Conservation (phyloP, 2,113 vertebrate genomes). For the Thunnus maccoyii region DNA sequence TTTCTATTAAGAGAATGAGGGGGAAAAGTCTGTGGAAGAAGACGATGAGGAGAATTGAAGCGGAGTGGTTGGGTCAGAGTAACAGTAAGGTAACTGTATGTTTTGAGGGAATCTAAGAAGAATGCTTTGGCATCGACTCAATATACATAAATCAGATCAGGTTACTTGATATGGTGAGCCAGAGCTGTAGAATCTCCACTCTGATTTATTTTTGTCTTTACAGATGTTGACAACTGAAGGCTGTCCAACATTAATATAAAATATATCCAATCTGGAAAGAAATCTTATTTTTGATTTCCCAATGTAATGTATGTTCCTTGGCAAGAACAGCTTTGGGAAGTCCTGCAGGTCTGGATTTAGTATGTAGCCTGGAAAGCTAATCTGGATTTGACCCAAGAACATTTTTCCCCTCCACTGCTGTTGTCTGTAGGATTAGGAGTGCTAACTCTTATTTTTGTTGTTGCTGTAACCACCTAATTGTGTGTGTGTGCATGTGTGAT, state of each 20-base stretch:
- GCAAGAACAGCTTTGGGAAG: slow-evolving; percentile 15
- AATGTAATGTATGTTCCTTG: slow-evolving; percentile 21
- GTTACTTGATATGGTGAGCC: background rate
- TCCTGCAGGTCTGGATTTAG: slow-evolving; percentile 28
- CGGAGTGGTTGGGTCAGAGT: background rate
- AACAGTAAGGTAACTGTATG: background rate
- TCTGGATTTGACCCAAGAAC: slow-evolving; percentile 26
- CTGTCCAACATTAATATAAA: slow-evolving; percentile 43
- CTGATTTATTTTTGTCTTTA: slow-evolving; percentile 43
- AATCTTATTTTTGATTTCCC: slow-evolving; percentile 12
- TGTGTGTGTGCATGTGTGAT: background rate
- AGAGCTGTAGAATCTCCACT: slow-evolving; percentile 15
- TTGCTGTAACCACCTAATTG: background rate
- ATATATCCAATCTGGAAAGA: slow-evolving; percentile 14
- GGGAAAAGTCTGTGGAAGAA: slow-evolving; percentile 1
- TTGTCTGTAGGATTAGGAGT: slow-evolving; percentile 13
- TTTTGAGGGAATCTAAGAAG: slow-evolving; percentile 8
- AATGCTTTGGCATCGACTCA: slow-evolving; percentile 27
- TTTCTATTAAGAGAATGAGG: too few relatives aligned
- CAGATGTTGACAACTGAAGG: slow-evolving; percentile 16
- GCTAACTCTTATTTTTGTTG: slow-evolving; percentile 7
- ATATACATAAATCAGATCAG: slow-evolving; percentile 43
- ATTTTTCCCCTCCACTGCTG: background rate
- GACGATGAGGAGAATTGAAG: slow-evolving; percentile 5
- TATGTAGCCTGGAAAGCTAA: slow-evolving; percentile 28